phyloP scores from a whole-genome alignment of 2,113 vertebrate genomes.

The Pteruthius melanotis region DNA sequence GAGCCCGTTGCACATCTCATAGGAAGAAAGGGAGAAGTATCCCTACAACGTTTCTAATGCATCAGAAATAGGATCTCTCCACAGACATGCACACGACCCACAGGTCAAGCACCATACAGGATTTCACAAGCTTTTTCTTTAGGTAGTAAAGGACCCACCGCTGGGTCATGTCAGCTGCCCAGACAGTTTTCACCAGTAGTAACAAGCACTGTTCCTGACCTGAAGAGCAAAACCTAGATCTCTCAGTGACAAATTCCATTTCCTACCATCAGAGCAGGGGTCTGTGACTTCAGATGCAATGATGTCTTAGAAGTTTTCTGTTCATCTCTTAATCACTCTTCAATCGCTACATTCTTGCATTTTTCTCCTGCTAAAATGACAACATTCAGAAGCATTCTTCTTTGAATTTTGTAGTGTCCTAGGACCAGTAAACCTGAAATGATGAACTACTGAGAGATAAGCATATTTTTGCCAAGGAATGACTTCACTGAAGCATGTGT shows the following conservation, averaged over 20 bases:
- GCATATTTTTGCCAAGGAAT: neutral
- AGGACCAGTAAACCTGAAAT: neutral
- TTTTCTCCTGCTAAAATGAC: neutral
- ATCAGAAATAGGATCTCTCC: neutral
- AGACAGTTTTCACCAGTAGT: neutral
- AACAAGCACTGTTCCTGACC: neutral
- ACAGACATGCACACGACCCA: neutral
- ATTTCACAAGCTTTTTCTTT: neutral
- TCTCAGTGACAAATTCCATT: neutral
- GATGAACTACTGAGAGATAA: neutral
- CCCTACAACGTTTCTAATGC: neutral
- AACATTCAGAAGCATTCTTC: neutral
- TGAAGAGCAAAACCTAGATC: neutral
- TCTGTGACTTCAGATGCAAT: neutral
- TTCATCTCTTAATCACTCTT: neutral
- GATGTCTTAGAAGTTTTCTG: neutral
- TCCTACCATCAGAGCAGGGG: neutral
- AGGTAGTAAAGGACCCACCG: neutral
- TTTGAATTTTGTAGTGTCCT: neutral
- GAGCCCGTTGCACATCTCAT: neutral
- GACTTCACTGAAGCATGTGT: neutral
- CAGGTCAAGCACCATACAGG: neutral
- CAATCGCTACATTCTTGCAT: neutral
- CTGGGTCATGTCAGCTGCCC: neutral
- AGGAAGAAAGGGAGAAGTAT: neutral